phyloP scores from a whole-genome alignment of 2,888 invertebrate genomes.

The Parasteatoda lunata region DNA sequence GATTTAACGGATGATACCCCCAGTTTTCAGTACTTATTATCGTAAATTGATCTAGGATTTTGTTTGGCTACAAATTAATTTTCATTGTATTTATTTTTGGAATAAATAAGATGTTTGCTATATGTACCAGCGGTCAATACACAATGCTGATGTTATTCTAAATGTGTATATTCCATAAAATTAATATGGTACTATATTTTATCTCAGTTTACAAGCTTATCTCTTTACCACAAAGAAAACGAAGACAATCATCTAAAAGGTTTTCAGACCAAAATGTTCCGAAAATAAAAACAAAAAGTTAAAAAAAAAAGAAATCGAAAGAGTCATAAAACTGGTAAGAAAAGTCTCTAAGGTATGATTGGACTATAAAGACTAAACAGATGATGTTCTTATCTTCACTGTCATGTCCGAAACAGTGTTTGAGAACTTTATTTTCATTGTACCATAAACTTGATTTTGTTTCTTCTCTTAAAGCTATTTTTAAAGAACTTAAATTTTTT shows the following conservation, averaged over 20 bases:
- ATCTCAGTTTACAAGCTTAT: neutral
- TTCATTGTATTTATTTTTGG: no score
- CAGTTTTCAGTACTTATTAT: no score
- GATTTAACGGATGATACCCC: no score
- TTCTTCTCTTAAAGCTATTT: no score
- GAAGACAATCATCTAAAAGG: conserved; percentile 62
- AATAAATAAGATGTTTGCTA: no score
- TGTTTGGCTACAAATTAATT: no score
- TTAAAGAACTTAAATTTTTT: no score
- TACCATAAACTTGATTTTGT: no score
- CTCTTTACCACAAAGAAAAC: conserved; percentile 30
- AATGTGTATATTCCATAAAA: neutral
- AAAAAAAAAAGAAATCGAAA: conserved; percentile 35
- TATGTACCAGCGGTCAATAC: no score
- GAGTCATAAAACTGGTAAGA: conserved; percentile 52
- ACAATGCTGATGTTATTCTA: no score
- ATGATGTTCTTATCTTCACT: conserved; percentile 32
- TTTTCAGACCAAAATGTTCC: conserved; percentile 16
- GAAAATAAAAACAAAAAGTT: conserved; percentile 6
- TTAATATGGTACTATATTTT: neutral
- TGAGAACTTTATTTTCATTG: neutral
- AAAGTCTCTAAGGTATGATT: conserved; percentile 52
- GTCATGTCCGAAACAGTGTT: neutral
- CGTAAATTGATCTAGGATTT: no score
- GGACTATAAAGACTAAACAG: conserved; percentile 39